Conservation (phyloP, 2,797 vertebrate genomes). For the Melanogrammus aeglefinus region DNA sequence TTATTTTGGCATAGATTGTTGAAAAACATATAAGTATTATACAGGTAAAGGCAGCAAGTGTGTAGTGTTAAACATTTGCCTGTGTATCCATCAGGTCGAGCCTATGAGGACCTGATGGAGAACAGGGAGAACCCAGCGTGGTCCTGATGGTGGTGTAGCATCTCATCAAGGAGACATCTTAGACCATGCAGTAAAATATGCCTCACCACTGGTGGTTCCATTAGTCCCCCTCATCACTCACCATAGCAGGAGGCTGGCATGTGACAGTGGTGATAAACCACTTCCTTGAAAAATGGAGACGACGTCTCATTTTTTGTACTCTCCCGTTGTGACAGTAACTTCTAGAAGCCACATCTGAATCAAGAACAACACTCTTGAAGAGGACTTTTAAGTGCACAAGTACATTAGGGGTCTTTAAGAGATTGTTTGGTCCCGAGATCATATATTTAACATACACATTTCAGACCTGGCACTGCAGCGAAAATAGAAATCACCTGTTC, state of each 20-base stretch:
- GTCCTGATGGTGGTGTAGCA: neutral
- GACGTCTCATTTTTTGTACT: neutral
- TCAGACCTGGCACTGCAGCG: neutral
- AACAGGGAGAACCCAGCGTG: neutral
- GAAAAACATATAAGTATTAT: neutral
- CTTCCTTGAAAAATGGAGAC: neutral
- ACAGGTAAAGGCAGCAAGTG: neutral
- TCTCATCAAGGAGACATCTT: neutral
- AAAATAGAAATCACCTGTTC: neutral
- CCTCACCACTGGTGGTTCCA: neutral
- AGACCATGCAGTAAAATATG: conserved; percentile 1
- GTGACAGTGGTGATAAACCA: neutral
- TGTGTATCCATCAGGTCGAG: neutral
- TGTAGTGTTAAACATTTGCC: neutral
- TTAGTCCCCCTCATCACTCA: conserved; percentile 4
- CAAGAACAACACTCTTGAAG: neutral
- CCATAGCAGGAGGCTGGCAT: conserved; percentile 1
- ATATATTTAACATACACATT: neutral
- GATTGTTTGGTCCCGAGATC: neutral
- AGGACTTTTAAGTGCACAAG: neutral
- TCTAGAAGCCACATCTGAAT: neutral
- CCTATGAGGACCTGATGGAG: neutral
- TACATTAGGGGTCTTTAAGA: neutral
- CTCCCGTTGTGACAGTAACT: neutral
- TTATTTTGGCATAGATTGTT: neutral